Evolutionary conservation across 2,888 invertebrate genomes (phyloP).

Genomic region (Megastigmus dorsalis): DNA sequence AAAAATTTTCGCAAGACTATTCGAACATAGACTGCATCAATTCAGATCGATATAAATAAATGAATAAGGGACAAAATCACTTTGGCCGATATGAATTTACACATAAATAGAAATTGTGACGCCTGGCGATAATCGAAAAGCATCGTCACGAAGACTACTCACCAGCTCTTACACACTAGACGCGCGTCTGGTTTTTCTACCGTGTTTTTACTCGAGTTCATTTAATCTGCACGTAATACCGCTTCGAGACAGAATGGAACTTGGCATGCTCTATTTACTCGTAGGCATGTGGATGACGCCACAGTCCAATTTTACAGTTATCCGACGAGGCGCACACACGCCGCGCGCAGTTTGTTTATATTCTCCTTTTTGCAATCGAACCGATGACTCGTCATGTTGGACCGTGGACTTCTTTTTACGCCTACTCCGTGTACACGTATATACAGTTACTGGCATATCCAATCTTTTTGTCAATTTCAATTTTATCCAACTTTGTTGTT

Average conservation of each 20-base stretch:
- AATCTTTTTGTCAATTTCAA: too few relatives aligned
- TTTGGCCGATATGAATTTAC: too few relatives aligned
- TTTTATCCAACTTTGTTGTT: conserved; percentile 8
- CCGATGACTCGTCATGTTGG: too few relatives aligned
- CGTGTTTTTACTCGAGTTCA: conserved; percentile 9
- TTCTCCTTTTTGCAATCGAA: conserved; percentile 18
- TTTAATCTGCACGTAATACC: background rate
- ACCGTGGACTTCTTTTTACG: too few relatives aligned
- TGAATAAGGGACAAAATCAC: background rate
- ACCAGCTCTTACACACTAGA: background rate
- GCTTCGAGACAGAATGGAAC: background rate
- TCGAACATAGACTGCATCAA: background rate
- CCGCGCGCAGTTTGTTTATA: background rate
- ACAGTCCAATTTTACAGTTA: conserved; percentile 37
- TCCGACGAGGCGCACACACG: background rate
- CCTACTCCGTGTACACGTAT: too few relatives aligned
- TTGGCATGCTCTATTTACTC: conserved; percentile 34
- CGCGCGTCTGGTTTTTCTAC: too few relatives aligned
- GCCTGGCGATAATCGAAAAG: too few relatives aligned
- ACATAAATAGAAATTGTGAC: too few relatives aligned
- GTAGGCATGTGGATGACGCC: conserved; percentile 25
- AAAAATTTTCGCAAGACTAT: too few relatives aligned
- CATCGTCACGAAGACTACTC: background rate
- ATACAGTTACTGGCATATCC: too few relatives aligned
- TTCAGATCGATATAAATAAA: conserved; percentile 1